Base-by-base conservation (phyloP, 1,140 invertebrate genomes). In the Zeugodacus cucurbitae region DNA sequence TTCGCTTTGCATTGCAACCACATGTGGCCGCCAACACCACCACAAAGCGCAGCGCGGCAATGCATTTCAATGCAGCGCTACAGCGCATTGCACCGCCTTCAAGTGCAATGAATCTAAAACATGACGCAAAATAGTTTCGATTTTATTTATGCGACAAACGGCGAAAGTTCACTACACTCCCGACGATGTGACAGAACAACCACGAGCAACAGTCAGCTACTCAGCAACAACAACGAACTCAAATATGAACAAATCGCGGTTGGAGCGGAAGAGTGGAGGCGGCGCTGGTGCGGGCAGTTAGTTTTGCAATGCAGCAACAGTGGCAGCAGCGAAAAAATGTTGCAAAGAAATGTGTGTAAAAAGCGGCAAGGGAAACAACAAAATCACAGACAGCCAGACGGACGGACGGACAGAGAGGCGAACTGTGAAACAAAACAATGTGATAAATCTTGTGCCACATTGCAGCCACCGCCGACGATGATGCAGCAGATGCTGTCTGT, bases 71-170 rank as follows among this genome's bases (percentile, higher is more conserved):
- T 82, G n/a, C n/a, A n/a, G n/a, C n/a, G n/a, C n/a, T 74, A 48
- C 41, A 20, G 37, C 74, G 41, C 74, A 41, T 29, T 82, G 74
- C 74, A 82, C 37, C 74, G 74, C 74, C 74, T 82, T 82, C 74
- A 82, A 82, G 74, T 82, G 74, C 74, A 82, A 82, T 82, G 74
- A 82, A 82, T 82, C 74, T 82, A 82, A 82, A 82, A 82, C 74
- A 82, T 82, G 74, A 82, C 74, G 74, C 74, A 82, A 82, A 82
- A 82, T 82, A 82, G 74, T 82, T 82, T 82, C 74, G 74, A 82
- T 82, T 82, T 82, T 82, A 82, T 82, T 82, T 82, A 82, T 82
- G 74, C 74, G 74, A 82, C 74, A 82, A 62, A 82, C 74, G 74
- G 74, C 74, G 48, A 82, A 82, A 82, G 74, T 82, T 82, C 74